Percentiles rank a stretch among this genome's conserved stretches.
phyloP scores from a whole-genome alignment of 2,888 invertebrate species.

The Candidula unifasciata region DNA sequence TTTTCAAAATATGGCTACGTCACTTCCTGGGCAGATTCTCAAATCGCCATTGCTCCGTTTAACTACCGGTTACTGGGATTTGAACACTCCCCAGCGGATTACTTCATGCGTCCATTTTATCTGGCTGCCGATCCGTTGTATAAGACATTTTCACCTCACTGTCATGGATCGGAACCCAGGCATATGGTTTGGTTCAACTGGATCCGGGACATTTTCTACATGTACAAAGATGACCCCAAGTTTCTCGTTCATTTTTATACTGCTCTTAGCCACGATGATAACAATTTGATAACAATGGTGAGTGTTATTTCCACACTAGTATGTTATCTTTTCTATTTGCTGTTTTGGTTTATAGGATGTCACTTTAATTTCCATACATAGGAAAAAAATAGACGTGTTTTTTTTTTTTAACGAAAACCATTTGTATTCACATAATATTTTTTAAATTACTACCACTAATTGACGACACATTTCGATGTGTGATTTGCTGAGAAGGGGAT shows the following conservation, averaged over 20 bases:
- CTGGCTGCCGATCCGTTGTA: slow-evolving; percentile 82
- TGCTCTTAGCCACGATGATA: slow-evolving; percentile 91
- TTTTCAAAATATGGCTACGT: slow-evolving; percentile 80
- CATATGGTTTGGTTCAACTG: slow-evolving; percentile 80
- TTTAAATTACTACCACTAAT: no score
- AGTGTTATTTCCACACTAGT: not conserved
- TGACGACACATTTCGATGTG: no score
- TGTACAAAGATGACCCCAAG: slow-evolving; percentile 85
- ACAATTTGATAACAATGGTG: slow-evolving; percentile 80
- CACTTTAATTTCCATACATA: not conserved
- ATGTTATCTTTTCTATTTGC: no score
- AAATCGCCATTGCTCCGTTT: slow-evolving; percentile 90
- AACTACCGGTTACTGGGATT: slow-evolving; percentile 94
- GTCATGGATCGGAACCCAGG: slow-evolving; percentile 84
- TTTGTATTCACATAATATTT: no score
- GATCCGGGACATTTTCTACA: slow-evolving; percentile 81
- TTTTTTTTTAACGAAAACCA: no score
- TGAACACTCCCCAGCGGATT: slow-evolving; percentile 88
- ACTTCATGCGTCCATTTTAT: slow-evolving; percentile 88
- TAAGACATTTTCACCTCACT: not conserved
- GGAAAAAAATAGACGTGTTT: no score
- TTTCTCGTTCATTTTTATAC: slow-evolving; percentile 93
- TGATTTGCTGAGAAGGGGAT: no score
- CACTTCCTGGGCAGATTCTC: slow-evolving; percentile 92
- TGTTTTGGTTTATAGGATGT: no score